Evolutionary conservation across 2,888 invertebrate species (phyloP), one percentile per base, ranked within the genome.

Genomic region (Panzeria rudis): DNA sequence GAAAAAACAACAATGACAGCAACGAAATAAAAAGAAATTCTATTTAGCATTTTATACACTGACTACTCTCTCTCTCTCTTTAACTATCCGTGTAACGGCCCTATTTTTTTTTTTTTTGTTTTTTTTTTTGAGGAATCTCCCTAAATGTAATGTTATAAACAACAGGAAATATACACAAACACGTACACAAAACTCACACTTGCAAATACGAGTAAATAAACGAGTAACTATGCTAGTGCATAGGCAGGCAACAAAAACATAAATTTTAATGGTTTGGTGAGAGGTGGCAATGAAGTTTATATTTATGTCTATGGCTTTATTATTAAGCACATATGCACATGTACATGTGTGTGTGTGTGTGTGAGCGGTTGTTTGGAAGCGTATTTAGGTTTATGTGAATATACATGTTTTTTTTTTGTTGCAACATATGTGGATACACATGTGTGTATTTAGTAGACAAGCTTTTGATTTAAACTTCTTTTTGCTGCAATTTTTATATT

Each of bases 211-310:
- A 9, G 11, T 7, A 29, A n/a, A 56, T 41, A 17, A 17, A 15
- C 38, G 29, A 61, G 20, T 38, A 61, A 69, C 13, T 52, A 25
- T 50, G 35, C 17, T 6, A 9, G 64, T 66, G 32, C 20, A 25
- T 47, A 47, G 32, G 11, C 50, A 61, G 47, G 76, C 54, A 66
- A 35, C 35, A 80, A 41, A 29, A 52, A 81, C 32, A 47, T 35
- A 44, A 59, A 50, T 50, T 56, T 35, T 15, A 72, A 80, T 82
- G 52, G 66, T 76, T 61, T 59, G 61, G 41, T 62, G 72, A 73
- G 44, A 75, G 86, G 66, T 73, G 73, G 86, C 87, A 87, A 81
- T 86, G 86, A 78, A 86, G 86, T 82, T 86, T 78, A 47, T 77
- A 41, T 64, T 29, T 41, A 9, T 64, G 9, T 17, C 15, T 54